These are phyloP conservation scores for Drosophila melanica DNA, from an alignment of 1,140 invertebrate genomes.

Conservation along the genomic window DNA sequence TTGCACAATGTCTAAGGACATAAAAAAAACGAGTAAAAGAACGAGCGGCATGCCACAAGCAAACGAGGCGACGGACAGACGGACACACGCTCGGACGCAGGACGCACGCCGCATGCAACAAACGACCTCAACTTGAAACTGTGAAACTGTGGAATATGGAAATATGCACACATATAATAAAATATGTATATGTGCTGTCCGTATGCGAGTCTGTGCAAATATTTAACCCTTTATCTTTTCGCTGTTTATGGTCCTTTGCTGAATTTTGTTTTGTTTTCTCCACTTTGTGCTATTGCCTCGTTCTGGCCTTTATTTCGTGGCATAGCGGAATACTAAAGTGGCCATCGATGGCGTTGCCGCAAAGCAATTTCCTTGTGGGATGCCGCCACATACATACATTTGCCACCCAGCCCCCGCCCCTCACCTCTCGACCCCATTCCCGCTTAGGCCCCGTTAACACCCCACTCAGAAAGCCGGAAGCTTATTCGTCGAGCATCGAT, in stretches of 20 bases:
- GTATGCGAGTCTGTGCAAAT: slow-evolving; percentile 55
- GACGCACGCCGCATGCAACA: slow-evolving; percentile 24
- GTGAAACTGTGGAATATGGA: slow-evolving; percentile 45
- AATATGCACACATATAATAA: slow-evolving; percentile 25
- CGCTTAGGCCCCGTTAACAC: neutral
- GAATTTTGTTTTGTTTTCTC: slow-evolving; percentile 36
- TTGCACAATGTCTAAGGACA: slow-evolving; percentile 37
- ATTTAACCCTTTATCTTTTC: slow-evolving; percentile 29
- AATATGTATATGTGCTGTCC: slow-evolving; percentile 15
- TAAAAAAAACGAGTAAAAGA: slow-evolving; percentile 21
- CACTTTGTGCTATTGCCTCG: neutral
- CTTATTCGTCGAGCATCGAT: slow-evolving; percentile 12
- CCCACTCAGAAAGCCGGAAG: neutral
- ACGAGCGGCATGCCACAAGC: slow-evolving; percentile 25
- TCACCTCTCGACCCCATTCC: neutral
- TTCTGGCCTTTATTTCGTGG: slow-evolving; percentile 40
- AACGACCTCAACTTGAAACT: slow-evolving; percentile 49
- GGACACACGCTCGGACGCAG: neutral
- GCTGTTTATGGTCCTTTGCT: slow-evolving; percentile 9
- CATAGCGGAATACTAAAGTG: slow-evolving; percentile 73
- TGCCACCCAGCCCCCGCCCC: neutral
- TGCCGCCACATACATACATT: slow-evolving; percentile 1
- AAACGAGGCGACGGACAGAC: neutral
- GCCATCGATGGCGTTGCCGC: slow-evolving; percentile 34
- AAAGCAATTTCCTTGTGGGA: slow-evolving; percentile 44